Conservation (phyloP, 1,140 invertebrate species). For the Drosophila murphyi region DNA sequence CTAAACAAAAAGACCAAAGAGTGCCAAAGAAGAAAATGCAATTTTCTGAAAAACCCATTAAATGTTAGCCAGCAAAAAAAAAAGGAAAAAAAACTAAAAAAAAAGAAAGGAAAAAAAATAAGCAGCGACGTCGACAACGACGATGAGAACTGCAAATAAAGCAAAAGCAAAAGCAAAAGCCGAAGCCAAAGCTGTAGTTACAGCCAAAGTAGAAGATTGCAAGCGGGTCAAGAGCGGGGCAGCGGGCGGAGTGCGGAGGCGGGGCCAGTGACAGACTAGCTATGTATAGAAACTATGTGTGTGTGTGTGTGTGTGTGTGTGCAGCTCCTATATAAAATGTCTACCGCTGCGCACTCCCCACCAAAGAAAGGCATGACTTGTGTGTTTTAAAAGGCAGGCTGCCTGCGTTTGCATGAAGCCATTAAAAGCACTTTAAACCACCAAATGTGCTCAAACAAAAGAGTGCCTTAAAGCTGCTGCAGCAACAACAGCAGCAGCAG, state of each 20-base stretch:
- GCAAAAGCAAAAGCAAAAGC: constrained; percentile 46
- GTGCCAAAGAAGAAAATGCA: constrained; percentile 84
- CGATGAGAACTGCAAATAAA: constrained; percentile 72
- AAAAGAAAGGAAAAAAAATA: constrained; percentile 33
- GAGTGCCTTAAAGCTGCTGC: constrained; percentile 55
- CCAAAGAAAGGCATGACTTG: constrained; percentile 53
- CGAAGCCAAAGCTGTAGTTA: constrained; percentile 27
- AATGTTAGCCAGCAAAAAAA: constrained; percentile 75
- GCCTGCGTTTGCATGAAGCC: constrained; percentile 58
- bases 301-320: neutral
- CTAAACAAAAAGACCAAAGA: constrained; percentile 79
- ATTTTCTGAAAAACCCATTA: constrained; percentile 84
- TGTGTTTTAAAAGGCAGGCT: constrained; percentile 27
- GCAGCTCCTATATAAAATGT: constrained; percentile 5
- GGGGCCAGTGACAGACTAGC: constrained; percentile 49
- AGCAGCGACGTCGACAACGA: constrained; percentile 16
- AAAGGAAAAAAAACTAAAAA: constrained; percentile 21
- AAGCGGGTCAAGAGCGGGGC: neutral
- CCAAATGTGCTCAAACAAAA: constrained; percentile 41
- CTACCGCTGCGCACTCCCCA: neutral
- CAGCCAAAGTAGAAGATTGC: constrained; percentile 53
- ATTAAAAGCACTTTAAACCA: constrained; percentile 77
- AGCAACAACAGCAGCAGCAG: neutral
- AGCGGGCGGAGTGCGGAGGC: neutral
- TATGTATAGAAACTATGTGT: constrained; percentile 50